Conservation (phyloP, 2,113 vertebrate species). For the Neoarius graeffei region DNA sequence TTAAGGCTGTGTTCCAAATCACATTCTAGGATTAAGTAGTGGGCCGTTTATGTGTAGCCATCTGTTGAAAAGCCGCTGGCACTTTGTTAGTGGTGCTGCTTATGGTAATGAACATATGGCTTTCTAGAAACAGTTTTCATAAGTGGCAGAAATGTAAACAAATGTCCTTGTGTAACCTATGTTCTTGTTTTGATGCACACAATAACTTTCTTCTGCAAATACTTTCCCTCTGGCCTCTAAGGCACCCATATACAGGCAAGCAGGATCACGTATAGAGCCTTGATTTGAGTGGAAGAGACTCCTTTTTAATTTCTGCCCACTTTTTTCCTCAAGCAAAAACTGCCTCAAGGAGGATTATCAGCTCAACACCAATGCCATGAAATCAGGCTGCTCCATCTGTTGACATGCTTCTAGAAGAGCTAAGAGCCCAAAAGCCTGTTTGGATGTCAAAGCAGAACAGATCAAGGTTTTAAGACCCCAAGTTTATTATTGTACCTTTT, state of each 20-base stretch:
- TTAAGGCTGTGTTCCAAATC: constrained; percentile 12
- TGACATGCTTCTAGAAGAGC: constrained; percentile 30
- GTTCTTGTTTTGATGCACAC: background rate
- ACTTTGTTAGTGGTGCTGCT: constrained; percentile 34
- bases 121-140: constrained; percentile 11
- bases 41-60: constrained; percentile 25
- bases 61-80: constrained; percentile 42
- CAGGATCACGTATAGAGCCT: background rate
- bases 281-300: constrained; percentile 20
- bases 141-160: background rate
- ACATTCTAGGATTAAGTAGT: constrained; percentile 12
- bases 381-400: constrained; percentile 50
- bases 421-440: constrained; percentile 16
- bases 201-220: constrained; percentile 1
- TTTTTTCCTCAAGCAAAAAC: constrained; percentile 29
- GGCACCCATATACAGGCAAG: constrained; percentile 3
- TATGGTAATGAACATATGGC: constrained; percentile 48
- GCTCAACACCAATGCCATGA: constrained; percentile 40
- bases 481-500: constrained; percentile 11
- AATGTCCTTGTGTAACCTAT: background rate
- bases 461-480: constrained; percentile 2
- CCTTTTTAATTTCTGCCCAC: constrained; percentile 20
- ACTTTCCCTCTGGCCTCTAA: constrained; percentile 9
- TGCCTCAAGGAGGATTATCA: constrained; percentile 50
- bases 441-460: constrained; percentile 21